These are phyloP conservation scores for Chrosomus eos DNA, from an alignment of 2,797 vertebrate genomes.

Conservation along the genomic window DNA sequence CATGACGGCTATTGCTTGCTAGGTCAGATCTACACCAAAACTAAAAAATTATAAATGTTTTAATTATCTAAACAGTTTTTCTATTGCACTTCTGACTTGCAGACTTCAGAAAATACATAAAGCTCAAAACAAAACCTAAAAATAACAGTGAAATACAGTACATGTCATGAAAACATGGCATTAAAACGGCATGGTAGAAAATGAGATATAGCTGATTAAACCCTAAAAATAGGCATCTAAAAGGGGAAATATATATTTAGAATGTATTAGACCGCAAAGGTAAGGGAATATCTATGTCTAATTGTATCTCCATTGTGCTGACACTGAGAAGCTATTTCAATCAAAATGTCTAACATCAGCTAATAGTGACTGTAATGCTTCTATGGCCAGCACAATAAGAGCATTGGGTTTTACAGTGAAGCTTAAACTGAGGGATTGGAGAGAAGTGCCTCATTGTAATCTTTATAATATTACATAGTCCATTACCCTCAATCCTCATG, in stretches of 20 bases:
- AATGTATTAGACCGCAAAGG: neutral
- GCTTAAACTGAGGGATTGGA: conserved; percentile 68
- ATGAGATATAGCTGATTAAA: neutral
- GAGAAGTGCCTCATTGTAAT: conserved; percentile 76
- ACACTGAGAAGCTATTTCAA: conserved; percentile 3
- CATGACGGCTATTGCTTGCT: too few species aligned
- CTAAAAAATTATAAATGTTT: neutral
- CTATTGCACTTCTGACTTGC: neutral
- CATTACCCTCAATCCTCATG: conserved; percentile 75
- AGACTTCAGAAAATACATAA: neutral
- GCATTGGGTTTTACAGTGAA: conserved; percentile 65
- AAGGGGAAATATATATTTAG: neutral
- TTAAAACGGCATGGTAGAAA: neutral
- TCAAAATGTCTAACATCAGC: neutral
- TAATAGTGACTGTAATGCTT: conserved; percentile 24
- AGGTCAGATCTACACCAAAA: too few species aligned
- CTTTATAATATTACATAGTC: conserved; percentile 75
- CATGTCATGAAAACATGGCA: neutral
- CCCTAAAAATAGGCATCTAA: neutral
- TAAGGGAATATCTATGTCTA: neutral
- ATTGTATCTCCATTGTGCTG: neutral
- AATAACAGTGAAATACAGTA: neutral
- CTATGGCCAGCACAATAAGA: conserved; percentile 32
- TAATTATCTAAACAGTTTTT: neutral
- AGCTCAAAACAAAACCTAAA: neutral